Evolutionary conservation across 2,888 invertebrate species (phyloP).

Genomic region (Pollenia angustigena): DNA sequence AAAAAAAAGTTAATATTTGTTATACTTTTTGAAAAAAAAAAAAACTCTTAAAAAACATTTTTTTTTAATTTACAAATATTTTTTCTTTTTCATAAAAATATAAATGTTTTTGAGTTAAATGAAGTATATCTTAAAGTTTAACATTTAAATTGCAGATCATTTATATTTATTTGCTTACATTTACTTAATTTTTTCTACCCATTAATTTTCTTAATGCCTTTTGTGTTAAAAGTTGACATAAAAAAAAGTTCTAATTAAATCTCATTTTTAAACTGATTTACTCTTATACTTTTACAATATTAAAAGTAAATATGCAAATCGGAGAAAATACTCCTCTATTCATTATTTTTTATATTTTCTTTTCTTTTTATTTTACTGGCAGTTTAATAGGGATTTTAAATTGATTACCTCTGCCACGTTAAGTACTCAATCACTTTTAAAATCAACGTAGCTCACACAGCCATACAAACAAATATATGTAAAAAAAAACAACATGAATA

Average conservation of each 20-base stretch:
- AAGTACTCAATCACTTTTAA: constrained; percentile 74
- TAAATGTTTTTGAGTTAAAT: too few relatives aligned
- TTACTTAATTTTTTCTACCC: constrained; percentile 13
- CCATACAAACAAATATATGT: constrained; percentile 28
- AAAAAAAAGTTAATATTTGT: neutral
- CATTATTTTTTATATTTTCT: constrained; percentile 35
- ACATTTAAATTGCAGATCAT: too few relatives aligned
- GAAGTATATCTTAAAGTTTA: too few relatives aligned
- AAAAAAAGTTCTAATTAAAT: constrained; percentile 70
- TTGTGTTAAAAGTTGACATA: neutral
- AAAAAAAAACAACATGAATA: constrained; percentile 29
- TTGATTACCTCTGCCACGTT: constrained; percentile 74
- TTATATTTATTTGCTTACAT: constrained; percentile 5
- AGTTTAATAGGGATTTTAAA: constrained; percentile 73
- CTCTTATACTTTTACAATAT: constrained; percentile 29
- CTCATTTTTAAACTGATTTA: constrained; percentile 68
- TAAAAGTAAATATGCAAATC: constrained; percentile 62
- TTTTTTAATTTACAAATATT: too few relatives aligned
- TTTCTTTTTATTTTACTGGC: constrained; percentile 17
- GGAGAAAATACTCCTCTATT: constrained; percentile 55
- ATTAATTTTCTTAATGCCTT: constrained; percentile 53
- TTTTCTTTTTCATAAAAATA: too few relatives aligned
- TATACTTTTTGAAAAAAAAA: too few relatives aligned
- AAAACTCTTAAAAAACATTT: too few relatives aligned
- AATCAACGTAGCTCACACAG: constrained; percentile 50